phyloP scores from a whole-genome alignment of 2,113 vertebrate genomes.

The Sebastes schlegelii region DNA sequence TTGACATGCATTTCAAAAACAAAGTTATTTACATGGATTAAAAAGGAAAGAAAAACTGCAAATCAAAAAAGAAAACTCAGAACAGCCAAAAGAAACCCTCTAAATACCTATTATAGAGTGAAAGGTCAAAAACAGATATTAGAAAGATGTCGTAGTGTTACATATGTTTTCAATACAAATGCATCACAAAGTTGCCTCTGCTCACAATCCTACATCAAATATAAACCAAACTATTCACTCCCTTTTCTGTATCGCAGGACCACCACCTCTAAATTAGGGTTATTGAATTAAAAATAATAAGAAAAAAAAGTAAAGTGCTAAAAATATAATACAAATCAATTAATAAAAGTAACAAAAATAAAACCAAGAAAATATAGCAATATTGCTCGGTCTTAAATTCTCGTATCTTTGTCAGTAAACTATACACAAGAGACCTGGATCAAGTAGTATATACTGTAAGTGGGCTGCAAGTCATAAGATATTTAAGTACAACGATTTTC shows the following conservation, averaged over 20 bases:
- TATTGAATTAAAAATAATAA: conserved; percentile 38
- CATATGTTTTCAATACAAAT: conserved; percentile 34
- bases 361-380: conserved; percentile 49
- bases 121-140: conserved; percentile 12
- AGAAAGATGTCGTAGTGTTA: conserved; percentile 53
- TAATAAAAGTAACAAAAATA: conserved; percentile 56
- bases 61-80: conserved; percentile 10
- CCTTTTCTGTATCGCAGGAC: conserved; percentile 7
- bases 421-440: conserved; percentile 50
- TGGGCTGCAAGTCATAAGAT: conserved; percentile 26
- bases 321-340: conserved; percentile 55
- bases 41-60: conserved; percentile 32
- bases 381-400: conserved; percentile 32
- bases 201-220: conserved; percentile 29
- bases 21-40: conserved; percentile 70
- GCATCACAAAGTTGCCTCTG: conserved; percentile 23
- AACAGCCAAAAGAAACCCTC: conserved; percentile 21
- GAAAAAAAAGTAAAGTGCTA: conserved; percentile 71
- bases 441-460: conserved; percentile 13
- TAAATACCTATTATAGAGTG: conserved; percentile 17
- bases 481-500: conserved; percentile 17
- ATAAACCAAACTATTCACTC: conserved; percentile 32
- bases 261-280: conserved; percentile 37
- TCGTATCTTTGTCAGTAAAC: conserved; percentile 27
- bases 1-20: conserved; percentile 69